Evolutionary conservation across 2,797 vertebrate species (phyloP).

Genomic region (Gallinago stenura): DNA sequence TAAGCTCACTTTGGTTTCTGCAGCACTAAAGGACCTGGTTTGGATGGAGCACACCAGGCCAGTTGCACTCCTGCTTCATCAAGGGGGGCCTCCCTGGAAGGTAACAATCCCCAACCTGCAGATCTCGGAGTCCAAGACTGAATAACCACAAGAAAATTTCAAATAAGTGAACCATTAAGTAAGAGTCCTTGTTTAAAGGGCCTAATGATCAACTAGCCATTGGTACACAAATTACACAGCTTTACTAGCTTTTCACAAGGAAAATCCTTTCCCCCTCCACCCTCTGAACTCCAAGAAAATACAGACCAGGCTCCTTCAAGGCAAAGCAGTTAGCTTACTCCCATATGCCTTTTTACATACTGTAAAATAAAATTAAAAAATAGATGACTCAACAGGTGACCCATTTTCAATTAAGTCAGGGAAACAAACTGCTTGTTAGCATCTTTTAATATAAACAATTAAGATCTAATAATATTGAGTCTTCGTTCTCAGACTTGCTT

Average conservation of each 20-base stretch:
- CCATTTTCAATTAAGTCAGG: background rate
- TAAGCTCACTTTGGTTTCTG: background rate
- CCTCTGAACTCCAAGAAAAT: background rate
- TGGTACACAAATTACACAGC: background rate
- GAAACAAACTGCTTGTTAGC: background rate
- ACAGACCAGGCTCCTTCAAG: background rate
- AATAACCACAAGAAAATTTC: background rate
- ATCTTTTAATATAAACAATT: background rate
- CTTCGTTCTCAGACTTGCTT: background rate
- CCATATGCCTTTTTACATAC: background rate
- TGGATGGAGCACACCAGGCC: background rate
- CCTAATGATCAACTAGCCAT: background rate
- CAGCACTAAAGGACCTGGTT: background rate
- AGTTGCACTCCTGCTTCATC: background rate
- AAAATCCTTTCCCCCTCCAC: background rate
- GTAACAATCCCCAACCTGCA: background rate
- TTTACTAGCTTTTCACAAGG: background rate
- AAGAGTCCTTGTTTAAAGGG: background rate
- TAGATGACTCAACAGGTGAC: background rate
- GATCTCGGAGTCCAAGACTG: background rate
- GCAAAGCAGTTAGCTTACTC: background rate
- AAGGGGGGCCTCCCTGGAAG: background rate
- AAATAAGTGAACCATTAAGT: conserved; percentile 18
- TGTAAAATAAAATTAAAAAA: background rate
- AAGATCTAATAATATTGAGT: background rate